Conservation (phyloP, 2,113 vertebrate species). For the Peromyscus maniculatus region DNA sequence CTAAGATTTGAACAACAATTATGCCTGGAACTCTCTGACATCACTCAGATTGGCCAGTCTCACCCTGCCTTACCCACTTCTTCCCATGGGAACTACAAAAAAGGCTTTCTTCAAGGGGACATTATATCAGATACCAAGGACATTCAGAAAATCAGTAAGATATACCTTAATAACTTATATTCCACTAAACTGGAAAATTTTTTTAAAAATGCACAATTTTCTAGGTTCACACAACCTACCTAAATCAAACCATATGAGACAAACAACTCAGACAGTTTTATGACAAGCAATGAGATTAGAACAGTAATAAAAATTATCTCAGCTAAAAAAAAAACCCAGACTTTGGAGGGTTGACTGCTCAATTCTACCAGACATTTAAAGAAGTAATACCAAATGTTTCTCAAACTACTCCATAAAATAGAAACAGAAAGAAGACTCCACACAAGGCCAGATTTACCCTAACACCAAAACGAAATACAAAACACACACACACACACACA, state of each 20-base stretch:
- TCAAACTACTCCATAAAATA: not conserved
- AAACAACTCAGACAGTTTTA: not conserved
- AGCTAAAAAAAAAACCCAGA: not conserved
- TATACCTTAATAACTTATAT: not conserved
- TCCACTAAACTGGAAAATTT: not conserved
- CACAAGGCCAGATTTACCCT: not conserved
- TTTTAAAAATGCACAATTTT: not conserved
- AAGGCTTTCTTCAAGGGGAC: not conserved
- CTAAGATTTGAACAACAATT: not conserved
- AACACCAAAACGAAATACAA: not conserved
- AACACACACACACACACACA: not conserved
- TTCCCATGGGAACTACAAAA: not conserved
- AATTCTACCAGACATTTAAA: not conserved
- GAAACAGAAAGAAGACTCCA: not conserved
- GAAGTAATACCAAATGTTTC: not conserved
- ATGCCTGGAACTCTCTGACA: not conserved
- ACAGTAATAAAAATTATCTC: not conserved
- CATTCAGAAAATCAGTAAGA: not conserved
- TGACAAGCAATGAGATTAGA: not conserved
- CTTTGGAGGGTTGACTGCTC: not conserved
- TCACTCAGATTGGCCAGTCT: not conserved
- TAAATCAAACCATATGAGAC: not conserved
- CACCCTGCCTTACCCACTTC: not conserved
- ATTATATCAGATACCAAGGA: not conserved
- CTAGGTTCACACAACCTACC: not conserved